Conservation (phyloP, 2,888 invertebrate species). For the Apodemia zela region DNA sequence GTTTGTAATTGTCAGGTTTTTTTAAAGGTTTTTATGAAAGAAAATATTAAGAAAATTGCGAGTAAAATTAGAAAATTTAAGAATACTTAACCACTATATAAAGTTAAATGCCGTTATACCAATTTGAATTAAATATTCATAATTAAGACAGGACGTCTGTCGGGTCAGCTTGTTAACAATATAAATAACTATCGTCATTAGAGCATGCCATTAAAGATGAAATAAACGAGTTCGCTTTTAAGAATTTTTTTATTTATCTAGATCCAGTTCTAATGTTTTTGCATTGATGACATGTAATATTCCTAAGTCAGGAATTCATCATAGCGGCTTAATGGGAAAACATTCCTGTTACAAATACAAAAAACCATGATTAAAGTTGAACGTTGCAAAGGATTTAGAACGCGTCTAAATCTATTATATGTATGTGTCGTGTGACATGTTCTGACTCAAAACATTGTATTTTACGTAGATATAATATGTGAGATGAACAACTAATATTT, state of each 20-base stretch:
- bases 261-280: background rate
- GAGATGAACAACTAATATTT: too few relatives aligned
- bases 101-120: too few relatives aligned
- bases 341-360: slow-evolving; percentile 3
- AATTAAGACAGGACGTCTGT: too few relatives aligned
- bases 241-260: background rate
- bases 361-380: slow-evolving; percentile 5
- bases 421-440: background rate
- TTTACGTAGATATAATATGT: too few relatives aligned
- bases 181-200: background rate
- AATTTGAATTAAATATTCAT: too few relatives aligned
- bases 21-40: too few relatives aligned
- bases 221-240: background rate
- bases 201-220: background rate
- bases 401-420: background rate
- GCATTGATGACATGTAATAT: slow-evolving; percentile 4
- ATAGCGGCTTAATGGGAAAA: background rate
- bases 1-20: too few relatives aligned
- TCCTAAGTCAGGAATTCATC: background rate
- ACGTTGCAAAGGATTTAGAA: background rate
- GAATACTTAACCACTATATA: too few relatives aligned
- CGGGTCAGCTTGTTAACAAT: too few relatives aligned
- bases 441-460: background rate
- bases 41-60: too few relatives aligned
- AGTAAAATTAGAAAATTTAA: too few relatives aligned